Evolutionary conservation across 2,797 vertebrate genomes (phyloP), one percentile per base, ranked within the genome.

Genomic region (Pantherophis vulpinus): DNA sequence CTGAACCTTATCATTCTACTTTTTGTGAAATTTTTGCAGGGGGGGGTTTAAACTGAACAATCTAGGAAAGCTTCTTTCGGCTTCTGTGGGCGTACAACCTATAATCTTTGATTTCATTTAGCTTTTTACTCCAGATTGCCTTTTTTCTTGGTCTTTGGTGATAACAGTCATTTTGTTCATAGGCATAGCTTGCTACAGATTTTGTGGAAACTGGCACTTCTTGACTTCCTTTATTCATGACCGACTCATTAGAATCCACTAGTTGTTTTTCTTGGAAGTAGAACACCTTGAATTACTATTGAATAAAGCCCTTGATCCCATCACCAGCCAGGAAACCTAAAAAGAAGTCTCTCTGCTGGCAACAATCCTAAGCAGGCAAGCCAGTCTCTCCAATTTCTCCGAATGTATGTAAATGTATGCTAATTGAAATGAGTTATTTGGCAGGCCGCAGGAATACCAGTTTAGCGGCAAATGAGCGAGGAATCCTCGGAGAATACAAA

Each of bases 381-480:
- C 37, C 8, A 89, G 51, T 51, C 4, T 18, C 14, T 60, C 61
- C 27, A 29, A 66, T 95, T 63, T 95, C 61, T 93, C 94, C 90
- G 93, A 95, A 66, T 94, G 59, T 93, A 94, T 96, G 93, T 93
- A 96, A 97, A 95, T 89, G 8, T 93, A 96, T 95, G 88, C 88
- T 96, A 95, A 96, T 97, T 94, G 87, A 94, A 96, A 96, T 91
- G 61, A 59, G 37, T 91, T 96, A 91, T 95, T 97, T 97, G 93
- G 93, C 74, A 96, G 94, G 70, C 89, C 29, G 93, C 83, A 95
- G 94, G 90, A 96, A 93, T 95, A 70, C 60, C 59, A 92, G 54
- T 96, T 97, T 96, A 96, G 92, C 83, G 93, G 94, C 86, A 95
- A 42, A 93, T 95, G 88, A 96, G 55, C 66, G 96, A 95, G 32